Base-by-base conservation (phyloP, 2,888 invertebrate species). In the Acanthoscelides obtectus region DNA sequence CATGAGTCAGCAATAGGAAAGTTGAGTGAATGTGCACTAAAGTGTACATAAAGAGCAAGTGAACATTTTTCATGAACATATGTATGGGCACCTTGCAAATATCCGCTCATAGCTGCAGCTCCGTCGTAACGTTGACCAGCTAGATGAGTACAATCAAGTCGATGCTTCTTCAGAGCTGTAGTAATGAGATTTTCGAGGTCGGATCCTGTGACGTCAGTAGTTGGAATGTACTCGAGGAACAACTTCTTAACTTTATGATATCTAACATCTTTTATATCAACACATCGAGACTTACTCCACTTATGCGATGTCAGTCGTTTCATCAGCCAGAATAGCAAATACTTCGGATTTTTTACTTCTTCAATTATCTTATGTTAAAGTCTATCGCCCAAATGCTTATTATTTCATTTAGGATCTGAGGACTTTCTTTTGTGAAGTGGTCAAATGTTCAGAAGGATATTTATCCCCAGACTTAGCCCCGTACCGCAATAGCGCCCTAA, bases 71-170 rank as follows among this genome's bases (percentile, higher is more conserved):
- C n/a, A n/a, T 66, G 71, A 12, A 71, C 22, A 71, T 63, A 70
- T 3, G 67, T 2, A 21, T 20, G 20, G 22, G 67, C 22, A 67
- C 5, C 67, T 20, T 67, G 67, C 67, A 67, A 67, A 67, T 67
- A 21, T 22, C 67, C 67, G 45, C 70, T 70, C 68, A 68, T 63
- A 45, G 71, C 67, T 71, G 67, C 68, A 68, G 71, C 71, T 6
- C 71, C 71, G 22, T 71, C 66, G 22, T 72, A 72, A 69, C 63
- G 22, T 72, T 69, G 70, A 70, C 70, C 22, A 63, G 19, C 63
- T 19, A 63, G 12, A 63, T 63, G 63, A 63, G 63, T 12, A 63
- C 63, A 19, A 12, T 66, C 66, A 70, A 66, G 70, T 70, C 70
- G 66, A 70, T 66, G 70, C 19, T 66, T 70, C n/a, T 66, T 64